Conservation (phyloP, 2,888 invertebrate species). For the Penaeus monodon region DNA sequence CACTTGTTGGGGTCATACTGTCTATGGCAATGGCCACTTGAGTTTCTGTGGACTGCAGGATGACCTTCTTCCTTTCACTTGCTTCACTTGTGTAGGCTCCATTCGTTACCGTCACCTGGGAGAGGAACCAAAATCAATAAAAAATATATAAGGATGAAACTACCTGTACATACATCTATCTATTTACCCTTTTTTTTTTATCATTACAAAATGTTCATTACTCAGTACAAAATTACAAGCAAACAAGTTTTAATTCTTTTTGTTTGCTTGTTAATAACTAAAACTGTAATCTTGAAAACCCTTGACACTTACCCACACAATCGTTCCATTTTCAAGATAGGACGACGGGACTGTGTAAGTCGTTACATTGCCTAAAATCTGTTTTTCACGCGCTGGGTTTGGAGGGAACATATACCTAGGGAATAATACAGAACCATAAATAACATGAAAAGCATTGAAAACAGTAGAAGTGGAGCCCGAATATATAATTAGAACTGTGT, state of each 20-base stretch:
- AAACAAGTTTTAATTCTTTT: too few relatives aligned
- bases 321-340: neutral
- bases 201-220: too few relatives aligned
- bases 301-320: neutral
- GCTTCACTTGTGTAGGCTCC: conserved; percentile 74
- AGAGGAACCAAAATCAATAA: neutral
- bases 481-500: too few relatives aligned
- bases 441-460: too few relatives aligned
- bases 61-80: conserved; percentile 17
- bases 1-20: conserved; percentile 68
- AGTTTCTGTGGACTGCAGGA: neutral
- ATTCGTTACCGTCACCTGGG: conserved; percentile 77
- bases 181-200: too few relatives aligned
- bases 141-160: neutral
- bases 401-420: conserved; percentile 23
- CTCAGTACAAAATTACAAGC: too few relatives aligned
- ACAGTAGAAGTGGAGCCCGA: too few relatives aligned
- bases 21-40: neutral
- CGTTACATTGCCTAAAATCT: neutral
- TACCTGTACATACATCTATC: neutral
- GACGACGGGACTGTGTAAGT: neutral
- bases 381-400: neutral
- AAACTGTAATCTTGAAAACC: neutral
- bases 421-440: neutral
- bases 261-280: too few relatives aligned